Percentiles rank a stretch among this genome's conserved stretches.
phyloP scores from a whole-genome alignment of 2,888 invertebrate species.

The Caenorhabditis uteleia region DNA sequence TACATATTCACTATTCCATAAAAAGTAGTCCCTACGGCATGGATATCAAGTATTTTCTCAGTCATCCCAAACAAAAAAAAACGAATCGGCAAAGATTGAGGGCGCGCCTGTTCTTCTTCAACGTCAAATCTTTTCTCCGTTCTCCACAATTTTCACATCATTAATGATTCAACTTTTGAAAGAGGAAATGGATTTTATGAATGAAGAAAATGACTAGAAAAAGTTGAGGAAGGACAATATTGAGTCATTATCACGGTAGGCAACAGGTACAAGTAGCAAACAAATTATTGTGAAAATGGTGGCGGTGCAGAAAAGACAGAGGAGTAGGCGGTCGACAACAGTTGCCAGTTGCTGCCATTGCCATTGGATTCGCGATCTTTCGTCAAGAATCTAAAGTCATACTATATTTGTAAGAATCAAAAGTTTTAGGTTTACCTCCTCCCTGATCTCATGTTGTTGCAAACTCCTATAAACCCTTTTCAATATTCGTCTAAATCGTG shows the following conservation, averaged over 20 bases:
- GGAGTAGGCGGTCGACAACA: slow-evolving; percentile 73
- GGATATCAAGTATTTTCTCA: slow-evolving; percentile 25
- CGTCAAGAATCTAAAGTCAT: slow-evolving; percentile 61
- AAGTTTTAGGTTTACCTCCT: slow-evolving; percentile 51
- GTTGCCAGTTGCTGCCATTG: slow-evolving; percentile 68
- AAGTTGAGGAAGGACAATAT: slow-evolving; percentile 28
- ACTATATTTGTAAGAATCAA: not conserved
- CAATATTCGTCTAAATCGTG: slow-evolving; percentile 62
- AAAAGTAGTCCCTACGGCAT: slow-evolving; percentile 32
- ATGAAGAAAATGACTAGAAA: slow-evolving; percentile 8
- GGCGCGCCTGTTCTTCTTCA: no score
- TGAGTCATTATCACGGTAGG: slow-evolving; percentile 38
- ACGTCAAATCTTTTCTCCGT: slow-evolving; percentile 2
- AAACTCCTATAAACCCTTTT: slow-evolving; percentile 66
- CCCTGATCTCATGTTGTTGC: slow-evolving; percentile 68
- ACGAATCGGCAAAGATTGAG: slow-evolving; percentile 2
- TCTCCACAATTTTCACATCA: not conserved
- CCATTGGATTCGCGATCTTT: slow-evolving; percentile 63
- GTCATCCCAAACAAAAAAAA: slow-evolving; percentile 8
- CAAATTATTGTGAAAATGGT: slow-evolving; percentile 82
- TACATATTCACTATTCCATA: slow-evolving; percentile 3
- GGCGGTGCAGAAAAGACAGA: slow-evolving; percentile 80
- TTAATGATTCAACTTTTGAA: not conserved
- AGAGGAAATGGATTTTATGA: no score
- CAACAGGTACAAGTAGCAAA: slow-evolving; percentile 74